Evolutionary conservation across 2,113 vertebrate species (phyloP).

Genomic region (Lethenteron reissneri): DNA sequence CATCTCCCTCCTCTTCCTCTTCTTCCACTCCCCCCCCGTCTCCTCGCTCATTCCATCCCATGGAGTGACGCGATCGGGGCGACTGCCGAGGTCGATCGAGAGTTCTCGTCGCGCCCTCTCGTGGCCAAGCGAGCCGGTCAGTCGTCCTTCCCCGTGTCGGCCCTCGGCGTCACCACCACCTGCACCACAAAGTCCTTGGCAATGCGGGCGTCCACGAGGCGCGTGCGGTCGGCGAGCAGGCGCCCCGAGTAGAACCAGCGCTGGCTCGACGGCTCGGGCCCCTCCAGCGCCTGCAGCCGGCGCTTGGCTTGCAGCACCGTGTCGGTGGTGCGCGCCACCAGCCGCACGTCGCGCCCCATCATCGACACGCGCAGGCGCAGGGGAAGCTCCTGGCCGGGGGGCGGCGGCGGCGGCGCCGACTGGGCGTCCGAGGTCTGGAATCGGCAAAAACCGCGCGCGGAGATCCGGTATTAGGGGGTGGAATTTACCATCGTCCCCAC

Average conservation of each 20-base stretch:
- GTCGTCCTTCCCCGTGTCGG: constrained; percentile 41
- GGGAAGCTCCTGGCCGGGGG: constrained; percentile 62
- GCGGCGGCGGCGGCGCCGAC: constrained; percentile 27
- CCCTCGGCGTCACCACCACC: constrained; percentile 64
- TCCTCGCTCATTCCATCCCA: no score
- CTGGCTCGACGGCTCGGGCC: constrained; percentile 46
- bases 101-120: no score
- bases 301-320: constrained; percentile 85
- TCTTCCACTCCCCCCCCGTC: no score
- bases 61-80: no score
- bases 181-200: constrained; percentile 95
- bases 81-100: no score
- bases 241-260: constrained; percentile 96
- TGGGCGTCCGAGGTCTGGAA: constrained; percentile 41
- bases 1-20: no score
- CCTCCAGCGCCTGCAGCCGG: constrained; percentile 51
- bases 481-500: no score
- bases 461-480: no score
- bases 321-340: constrained; percentile 56
- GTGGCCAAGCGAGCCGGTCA: no score
- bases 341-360: constrained; percentile 23
- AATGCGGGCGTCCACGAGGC: constrained; percentile 87
- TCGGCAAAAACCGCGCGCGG: no score
- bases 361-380: constrained; percentile 81
- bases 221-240: constrained; percentile 80